A percentile compares a stretch with the other conserved stretches of the same genome.
These are phyloP conservation scores for Neopelma chrysocephalum DNA, from an alignment of 2,797 vertebrate species.

Conservation along the genomic window DNA sequence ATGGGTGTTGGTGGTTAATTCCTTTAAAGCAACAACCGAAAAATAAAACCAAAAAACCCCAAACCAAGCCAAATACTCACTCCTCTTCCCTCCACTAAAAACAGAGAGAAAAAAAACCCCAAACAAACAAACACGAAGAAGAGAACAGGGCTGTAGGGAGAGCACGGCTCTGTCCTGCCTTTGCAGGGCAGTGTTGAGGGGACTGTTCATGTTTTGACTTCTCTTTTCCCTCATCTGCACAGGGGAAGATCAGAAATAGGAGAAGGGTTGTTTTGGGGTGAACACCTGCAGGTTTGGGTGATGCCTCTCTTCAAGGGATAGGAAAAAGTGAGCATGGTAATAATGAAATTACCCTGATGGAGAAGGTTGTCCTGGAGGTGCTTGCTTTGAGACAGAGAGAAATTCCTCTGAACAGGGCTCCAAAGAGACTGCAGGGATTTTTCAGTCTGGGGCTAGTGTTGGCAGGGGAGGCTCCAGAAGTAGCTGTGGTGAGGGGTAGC, in stretches of 20 bases:
- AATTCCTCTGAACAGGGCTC: background rate
- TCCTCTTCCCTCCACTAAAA: rapidly evolving
- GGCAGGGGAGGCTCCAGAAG: background rate
- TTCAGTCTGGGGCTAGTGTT: background rate
- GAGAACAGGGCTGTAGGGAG: background rate
- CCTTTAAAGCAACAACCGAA: background rate
- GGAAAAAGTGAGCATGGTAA: background rate
- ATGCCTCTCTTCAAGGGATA: background rate
- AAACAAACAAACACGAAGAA: background rate
- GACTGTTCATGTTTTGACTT: rapidly evolving
- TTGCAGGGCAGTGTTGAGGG: background rate
- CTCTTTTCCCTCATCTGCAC: background rate
- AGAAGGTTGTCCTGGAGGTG: background rate
- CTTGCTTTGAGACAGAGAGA: background rate
- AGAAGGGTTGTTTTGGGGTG: background rate
- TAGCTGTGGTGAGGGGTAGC: background rate
- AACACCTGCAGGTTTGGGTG: rapidly evolving
- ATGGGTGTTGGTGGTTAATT: background rate
- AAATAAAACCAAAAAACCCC: background rate
- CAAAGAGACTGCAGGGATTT: background rate
- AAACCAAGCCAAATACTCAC: background rate
- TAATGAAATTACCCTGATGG: background rate
- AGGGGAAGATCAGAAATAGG: background rate
- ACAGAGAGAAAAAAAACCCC: background rate
- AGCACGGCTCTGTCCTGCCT: background rate